Conservation (phyloP, 1,140 invertebrate genomes). For the Pseudachorutes palmiensis region DNA sequence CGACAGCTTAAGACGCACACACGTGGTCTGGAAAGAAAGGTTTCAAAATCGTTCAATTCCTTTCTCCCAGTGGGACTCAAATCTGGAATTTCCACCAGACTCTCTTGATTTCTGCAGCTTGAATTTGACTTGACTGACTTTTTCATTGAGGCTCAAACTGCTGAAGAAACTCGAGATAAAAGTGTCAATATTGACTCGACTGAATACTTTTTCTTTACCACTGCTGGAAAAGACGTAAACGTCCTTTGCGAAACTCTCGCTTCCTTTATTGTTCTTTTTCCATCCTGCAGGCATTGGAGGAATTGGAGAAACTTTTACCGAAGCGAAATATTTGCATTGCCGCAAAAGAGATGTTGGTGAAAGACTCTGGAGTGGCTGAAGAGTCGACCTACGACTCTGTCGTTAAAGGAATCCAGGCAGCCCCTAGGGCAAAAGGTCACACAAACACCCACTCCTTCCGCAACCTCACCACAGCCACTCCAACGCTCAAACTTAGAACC, state of each 20-base stretch:
- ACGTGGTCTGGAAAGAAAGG: no score
- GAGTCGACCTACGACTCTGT: slow-evolving; percentile 80
- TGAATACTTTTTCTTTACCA: no score
- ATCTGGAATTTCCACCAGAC: background rate
- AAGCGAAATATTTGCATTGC: slow-evolving; percentile 83
- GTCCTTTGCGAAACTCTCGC: no score
- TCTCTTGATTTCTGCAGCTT: background rate
- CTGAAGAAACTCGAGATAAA: no score
- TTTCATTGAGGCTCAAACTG: background rate
- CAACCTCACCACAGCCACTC: no score
- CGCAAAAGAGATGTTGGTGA: slow-evolving; percentile 84
- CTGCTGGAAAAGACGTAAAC: no score
- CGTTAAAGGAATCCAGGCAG: slow-evolving; percentile 68
- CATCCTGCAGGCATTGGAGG: slow-evolving; percentile 72
- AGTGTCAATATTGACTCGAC: no score
- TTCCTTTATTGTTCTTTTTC: slow-evolving; percentile 5
- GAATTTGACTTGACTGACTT: background rate
- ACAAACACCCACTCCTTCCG: background rate
- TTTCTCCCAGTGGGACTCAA: background rate
- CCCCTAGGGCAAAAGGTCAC: slow-evolving; percentile 76
- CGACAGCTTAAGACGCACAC: no score
- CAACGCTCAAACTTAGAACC: no score
- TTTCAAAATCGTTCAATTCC: no score
- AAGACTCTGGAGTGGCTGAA: slow-evolving; percentile 86
- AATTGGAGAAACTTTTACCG: slow-evolving; percentile 72